Evolutionary conservation across 2,888 invertebrate genomes (phyloP).

Genomic region (Tiliacea aurago): DNA sequence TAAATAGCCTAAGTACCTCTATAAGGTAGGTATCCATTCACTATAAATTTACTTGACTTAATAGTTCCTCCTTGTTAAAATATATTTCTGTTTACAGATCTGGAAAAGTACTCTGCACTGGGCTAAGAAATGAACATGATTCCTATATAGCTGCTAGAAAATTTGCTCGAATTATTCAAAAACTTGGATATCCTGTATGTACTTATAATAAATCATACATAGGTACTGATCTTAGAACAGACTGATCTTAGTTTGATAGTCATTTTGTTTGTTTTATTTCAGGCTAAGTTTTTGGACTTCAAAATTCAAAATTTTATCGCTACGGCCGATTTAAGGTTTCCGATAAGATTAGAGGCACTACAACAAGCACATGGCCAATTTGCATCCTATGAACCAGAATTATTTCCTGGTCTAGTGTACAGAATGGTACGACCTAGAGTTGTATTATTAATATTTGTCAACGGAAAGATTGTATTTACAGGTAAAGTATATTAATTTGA

Average conservation of each 20-base stretch:
- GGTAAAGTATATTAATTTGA: slow-evolving; percentile 75
- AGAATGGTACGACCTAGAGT: slow-evolving; percentile 99
- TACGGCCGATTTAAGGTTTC: slow-evolving; percentile 94
- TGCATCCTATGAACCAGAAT: slow-evolving; percentile 98
- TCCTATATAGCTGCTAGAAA: slow-evolving; percentile 94
- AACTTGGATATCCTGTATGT: slow-evolving; percentile 94
- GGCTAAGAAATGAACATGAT: slow-evolving; percentile 94
- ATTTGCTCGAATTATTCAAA: slow-evolving; percentile 95
- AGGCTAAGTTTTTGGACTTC: slow-evolving; percentile 94
- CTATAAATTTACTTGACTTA: neutral
- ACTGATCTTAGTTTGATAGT: neutral
- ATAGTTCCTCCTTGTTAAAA: neutral
- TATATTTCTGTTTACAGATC: slow-evolving; percentile 84
- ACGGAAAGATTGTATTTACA: slow-evolving; percentile 99
- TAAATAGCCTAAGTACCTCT: too few species aligned
- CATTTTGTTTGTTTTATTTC: slow-evolving; percentile 64
- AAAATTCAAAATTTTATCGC: slow-evolving; percentile 95
- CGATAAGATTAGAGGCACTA: slow-evolving; percentile 93
- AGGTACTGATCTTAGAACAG: too few species aligned
- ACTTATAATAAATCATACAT: slow-evolving; percentile 1
- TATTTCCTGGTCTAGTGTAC: slow-evolving; percentile 99
- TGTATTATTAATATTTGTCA: slow-evolving; percentile 99
- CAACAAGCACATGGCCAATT: slow-evolving; percentile 94
- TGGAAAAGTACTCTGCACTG: slow-evolving; percentile 96
- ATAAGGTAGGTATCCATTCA: neutral